Evolutionary conservation across 1,140 invertebrate species (phyloP), one percentile per base, ranked within the genome.

Genomic region (Drosophila micromelanica): DNA sequence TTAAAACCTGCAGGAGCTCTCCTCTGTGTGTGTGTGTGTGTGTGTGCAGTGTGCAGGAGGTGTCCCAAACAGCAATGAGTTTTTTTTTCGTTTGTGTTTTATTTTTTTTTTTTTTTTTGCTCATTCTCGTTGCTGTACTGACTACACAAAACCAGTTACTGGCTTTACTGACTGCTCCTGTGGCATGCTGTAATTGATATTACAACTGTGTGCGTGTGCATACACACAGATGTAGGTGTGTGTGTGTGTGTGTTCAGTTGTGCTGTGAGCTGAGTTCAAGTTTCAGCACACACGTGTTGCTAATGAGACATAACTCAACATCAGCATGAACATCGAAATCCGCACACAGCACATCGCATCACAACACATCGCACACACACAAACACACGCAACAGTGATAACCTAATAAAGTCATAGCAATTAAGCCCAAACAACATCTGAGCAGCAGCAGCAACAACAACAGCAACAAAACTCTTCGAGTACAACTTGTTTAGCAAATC

Each of bases 101-200:
- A 30, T 67, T 37, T 40, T 5, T 43, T 51, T 37, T 27, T 43
- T 38, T 65, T 35, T 37, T 55, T 56, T 46, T 56, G 27, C 57
- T 68, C 43, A 43, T 51, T 40, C 55, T 49, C 15, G 40, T 62
- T 63, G 42, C 20, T 55, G 67, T 62, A 63, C 56, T 69, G 57
- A 46, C 32, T 49, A 62, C 78, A 62, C 23, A 51, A 87, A 90
- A 90, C 85, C 85, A 90, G 85, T 90, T 90, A 80, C 69, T 78
- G 74, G 13, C 67, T 84, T 61, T 67, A 62, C 78, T 59, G 70
- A 67, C 82, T 86, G 75, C 84, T 87, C 82, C 82, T 82, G 82
- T 86, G 87, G 87, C 79, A 90, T 90, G 89, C 87, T 90, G 87
- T 90, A 90, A 90, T 90, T 90, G 87, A 90, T 90, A 90, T 90